Conservation (phyloP, 2,113 vertebrate species). For the Camelus bactrianus region DNA sequence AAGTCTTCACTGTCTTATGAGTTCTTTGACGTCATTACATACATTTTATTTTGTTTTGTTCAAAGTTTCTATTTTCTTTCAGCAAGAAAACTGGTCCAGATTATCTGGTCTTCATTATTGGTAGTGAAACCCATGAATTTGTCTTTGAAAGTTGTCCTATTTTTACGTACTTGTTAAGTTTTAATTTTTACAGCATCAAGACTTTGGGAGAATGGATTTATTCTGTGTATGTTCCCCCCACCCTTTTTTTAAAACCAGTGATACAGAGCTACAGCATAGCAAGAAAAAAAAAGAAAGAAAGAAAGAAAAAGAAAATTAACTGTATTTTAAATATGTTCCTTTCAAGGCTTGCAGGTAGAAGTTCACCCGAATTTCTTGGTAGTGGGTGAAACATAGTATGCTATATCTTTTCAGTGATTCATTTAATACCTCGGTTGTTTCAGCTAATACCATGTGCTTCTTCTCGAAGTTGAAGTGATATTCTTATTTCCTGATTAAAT, state of each 20-base stretch:
- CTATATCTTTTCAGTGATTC: not conserved
- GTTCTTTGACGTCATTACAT: not conserved
- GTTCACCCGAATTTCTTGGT: not conserved
- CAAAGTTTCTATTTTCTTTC: not conserved
- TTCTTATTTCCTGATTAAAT: slow-evolving; percentile 15
- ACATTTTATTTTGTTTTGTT: slow-evolving; percentile 12
- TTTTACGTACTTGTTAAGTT: slow-evolving; percentile 26
- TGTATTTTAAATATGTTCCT: not conserved
- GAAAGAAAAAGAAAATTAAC: not conserved
- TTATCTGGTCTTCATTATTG: slow-evolving; percentile 1
- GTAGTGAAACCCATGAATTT: not conserved
- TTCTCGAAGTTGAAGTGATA: not conserved
- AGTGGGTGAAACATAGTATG: not conserved
- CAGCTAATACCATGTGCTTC: not conserved
- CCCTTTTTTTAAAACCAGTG: not conserved
- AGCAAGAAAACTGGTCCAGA: not conserved
- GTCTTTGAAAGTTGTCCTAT: slow-evolving; percentile 33
- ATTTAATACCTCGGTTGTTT: not conserved
- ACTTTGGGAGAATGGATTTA: not conserved
- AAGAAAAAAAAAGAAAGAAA: not conserved
- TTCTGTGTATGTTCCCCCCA: not conserved
- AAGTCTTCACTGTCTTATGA: not conserved
- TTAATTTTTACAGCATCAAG: not conserved
- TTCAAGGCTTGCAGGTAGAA: slow-evolving; percentile 23
- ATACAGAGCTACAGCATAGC: not conserved